Base-by-base conservation (phyloP, 2,113 vertebrate species). In the Excalfactoria chinensis region DNA sequence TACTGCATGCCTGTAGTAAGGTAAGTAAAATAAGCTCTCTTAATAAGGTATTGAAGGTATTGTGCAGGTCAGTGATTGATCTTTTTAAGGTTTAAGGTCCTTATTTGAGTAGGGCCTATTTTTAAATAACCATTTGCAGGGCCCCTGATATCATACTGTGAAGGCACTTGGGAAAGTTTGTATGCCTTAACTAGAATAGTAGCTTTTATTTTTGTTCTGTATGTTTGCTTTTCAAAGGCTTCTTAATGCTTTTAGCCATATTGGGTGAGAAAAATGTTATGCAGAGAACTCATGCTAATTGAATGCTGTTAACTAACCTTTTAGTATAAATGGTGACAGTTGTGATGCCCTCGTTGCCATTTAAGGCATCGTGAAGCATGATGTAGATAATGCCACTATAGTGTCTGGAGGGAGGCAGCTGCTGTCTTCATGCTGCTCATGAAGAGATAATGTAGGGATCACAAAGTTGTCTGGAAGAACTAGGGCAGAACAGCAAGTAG, bases 361-460 rank as follows among this genome's bases (percentile, higher is more conserved):
- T 35, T 49, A 64, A 48, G 71, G 14, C 11, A 8, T 20, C 8
- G 2, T 13, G 56, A 40, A 84, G 13, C 17, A 9, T 3, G 1
- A 32, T 43, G 18, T 40, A 32, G 4, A 1, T 28, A 17, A 48
- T 13, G 22, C n/a, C 32, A 11, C 0, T 2, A 4, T 32, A 35
- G 48, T 5, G 13, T 37, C 30, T 48, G 49, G 32, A 63, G 15
- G 22, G 37, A 77, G 49, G 19, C 68, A 28, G 37, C 64, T 51
- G 48, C 43, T 73, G 22, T 64, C 25, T 85, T 73, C 20, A 21
- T 1, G 1, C 20, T 40, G 34, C 34, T 35, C 5, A 0, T 43
- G 48, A 88, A 72, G 55, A 34, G 28, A 53, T 37, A n/a, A n/a
- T 9, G 37, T 19, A 40, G 22, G 23, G 19, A 76, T 7, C 28